These are phyloP conservation scores for Accipiter virgatus DNA, from an alignment of 2,113 vertebrate species.

Conservation along the genomic window DNA sequence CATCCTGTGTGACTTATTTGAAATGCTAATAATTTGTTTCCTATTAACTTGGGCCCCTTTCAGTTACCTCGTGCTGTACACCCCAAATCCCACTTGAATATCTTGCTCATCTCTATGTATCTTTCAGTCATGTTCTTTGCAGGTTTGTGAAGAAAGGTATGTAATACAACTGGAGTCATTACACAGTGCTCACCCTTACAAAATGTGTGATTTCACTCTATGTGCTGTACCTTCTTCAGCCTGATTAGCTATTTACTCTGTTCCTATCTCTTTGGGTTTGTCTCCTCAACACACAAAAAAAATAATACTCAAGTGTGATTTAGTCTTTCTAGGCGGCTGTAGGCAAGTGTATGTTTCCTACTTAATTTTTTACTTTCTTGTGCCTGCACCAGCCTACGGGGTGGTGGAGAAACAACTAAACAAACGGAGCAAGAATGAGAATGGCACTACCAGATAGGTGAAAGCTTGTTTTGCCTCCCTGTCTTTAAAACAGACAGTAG, in stretches of 20 bases:
- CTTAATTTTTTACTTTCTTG: background rate
- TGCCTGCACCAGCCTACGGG: background rate
- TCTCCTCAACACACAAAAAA: background rate
- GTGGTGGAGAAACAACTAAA: background rate
- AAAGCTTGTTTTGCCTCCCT: constrained; percentile 44
- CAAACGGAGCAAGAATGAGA: background rate
- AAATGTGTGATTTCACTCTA: background rate
- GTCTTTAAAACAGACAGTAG: constrained; percentile 82
- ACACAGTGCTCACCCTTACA: background rate
- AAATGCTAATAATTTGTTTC: background rate
- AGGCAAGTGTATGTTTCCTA: background rate
- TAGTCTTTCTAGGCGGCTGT: background rate
- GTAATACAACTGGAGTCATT: background rate
- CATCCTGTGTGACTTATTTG: background rate
- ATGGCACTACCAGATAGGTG: background rate
- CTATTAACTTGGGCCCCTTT: background rate
- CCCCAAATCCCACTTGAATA: background rate
- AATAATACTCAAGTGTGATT: background rate
- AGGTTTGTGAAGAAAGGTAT: background rate
- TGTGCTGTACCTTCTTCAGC: background rate
- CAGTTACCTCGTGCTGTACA: background rate
- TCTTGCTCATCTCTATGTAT: background rate
- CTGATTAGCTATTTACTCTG: background rate
- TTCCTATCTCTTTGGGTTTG: background rate
- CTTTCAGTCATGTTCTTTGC: background rate